Evolutionary conservation across 2,888 invertebrate species (phyloP).

Genomic region (Geotrupes spiniger): DNA sequence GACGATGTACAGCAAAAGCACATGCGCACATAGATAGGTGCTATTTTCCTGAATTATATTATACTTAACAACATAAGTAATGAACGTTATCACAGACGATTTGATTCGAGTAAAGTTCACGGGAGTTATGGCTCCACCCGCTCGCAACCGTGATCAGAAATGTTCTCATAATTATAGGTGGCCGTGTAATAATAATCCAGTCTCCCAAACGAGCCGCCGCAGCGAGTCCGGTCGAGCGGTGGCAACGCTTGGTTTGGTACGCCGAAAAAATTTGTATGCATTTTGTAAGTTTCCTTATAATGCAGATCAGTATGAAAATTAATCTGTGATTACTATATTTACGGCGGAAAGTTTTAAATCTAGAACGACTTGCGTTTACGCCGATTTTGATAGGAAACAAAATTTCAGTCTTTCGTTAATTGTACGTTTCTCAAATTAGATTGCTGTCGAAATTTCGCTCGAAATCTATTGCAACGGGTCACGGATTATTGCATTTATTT

Average conservation of each 20-base stretch:
- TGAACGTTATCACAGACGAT: slow-evolving; percentile 26
- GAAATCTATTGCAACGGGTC: too few species aligned
- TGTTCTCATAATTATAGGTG: slow-evolving; percentile 33
- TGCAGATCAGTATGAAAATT: slow-evolving; percentile 30
- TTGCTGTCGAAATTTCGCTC: too few species aligned
- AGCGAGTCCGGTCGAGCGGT: not conserved
- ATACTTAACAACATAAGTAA: slow-evolving; percentile 23
- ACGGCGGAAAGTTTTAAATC: slow-evolving; percentile 4
- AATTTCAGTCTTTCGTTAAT: too few species aligned
- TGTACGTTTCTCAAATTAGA: too few species aligned
- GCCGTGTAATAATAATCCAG: slow-evolving; percentile 30
- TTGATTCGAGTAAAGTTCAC: slow-evolving; percentile 33
- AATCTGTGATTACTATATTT: slow-evolving; percentile 23
- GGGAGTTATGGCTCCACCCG: slow-evolving; percentile 29
- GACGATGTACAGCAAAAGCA: too few species aligned
- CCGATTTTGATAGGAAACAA: too few species aligned
- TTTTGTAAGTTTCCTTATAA: slow-evolving; percentile 24
- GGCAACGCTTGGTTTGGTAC: not conserved
- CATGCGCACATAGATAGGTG: not conserved
- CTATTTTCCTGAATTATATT: slow-evolving; percentile 21
- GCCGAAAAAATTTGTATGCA: slow-evolving; percentile 20
- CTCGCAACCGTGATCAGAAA: slow-evolving; percentile 32
- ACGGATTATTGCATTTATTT: too few species aligned
- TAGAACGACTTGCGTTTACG: slow-evolving; percentile 1
- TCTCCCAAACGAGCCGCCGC: slow-evolving; percentile 8